Conservation (phyloP, 2,888 invertebrate species). For the Deroplatys truncata region DNA sequence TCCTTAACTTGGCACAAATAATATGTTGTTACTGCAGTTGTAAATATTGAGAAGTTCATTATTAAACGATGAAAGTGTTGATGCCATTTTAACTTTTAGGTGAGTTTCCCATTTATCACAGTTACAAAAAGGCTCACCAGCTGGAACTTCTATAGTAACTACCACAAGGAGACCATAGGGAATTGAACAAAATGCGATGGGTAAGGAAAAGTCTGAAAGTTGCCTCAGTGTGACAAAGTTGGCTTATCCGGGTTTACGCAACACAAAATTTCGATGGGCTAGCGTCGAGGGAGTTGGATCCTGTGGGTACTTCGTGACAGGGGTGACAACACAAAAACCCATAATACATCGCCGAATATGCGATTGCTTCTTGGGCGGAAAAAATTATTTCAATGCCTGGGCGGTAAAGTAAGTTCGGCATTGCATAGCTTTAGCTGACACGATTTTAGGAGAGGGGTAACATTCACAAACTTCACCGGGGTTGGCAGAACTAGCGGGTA, state of each 20-base stretch:
- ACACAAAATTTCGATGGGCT: background rate
- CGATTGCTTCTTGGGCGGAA: background rate
- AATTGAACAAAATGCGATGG: too few relatives aligned
- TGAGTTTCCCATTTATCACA: too few relatives aligned
- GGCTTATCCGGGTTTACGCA: background rate
- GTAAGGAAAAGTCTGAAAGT: background rate
- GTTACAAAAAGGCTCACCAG: too few relatives aligned
- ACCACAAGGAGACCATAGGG: too few relatives aligned
- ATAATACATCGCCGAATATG: background rate
- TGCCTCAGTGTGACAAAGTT: background rate
- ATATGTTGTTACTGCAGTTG: too few relatives aligned
- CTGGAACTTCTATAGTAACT: too few relatives aligned
- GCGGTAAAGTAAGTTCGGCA: background rate
- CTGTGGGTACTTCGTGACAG: too few relatives aligned
- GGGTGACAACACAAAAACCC: background rate
- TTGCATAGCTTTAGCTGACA: background rate
- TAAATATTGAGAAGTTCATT: too few relatives aligned
- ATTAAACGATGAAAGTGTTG: too few relatives aligned
- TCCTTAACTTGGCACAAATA: too few relatives aligned
- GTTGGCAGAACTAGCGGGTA: background rate
- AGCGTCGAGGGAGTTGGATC: background rate
- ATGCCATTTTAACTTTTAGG: too few relatives aligned
- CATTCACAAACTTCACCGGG: background rate
- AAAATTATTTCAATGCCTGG: background rate
- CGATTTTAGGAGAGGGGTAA: background rate